Evolutionary conservation across 2,797 vertebrate genomes (phyloP).

Genomic region (Rhabdophis nuchalis): DNA sequence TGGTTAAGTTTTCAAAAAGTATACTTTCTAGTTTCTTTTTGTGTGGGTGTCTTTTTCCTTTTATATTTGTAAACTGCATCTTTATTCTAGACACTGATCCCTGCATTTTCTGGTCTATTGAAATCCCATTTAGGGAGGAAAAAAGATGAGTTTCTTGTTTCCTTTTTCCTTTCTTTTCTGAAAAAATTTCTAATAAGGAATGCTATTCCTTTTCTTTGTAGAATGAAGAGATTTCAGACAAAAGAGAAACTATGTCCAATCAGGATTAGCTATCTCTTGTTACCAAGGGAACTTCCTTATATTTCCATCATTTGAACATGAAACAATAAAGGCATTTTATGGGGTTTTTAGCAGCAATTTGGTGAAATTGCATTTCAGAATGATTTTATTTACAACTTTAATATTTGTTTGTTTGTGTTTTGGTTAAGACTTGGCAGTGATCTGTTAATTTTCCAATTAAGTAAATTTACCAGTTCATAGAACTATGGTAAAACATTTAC

Average conservation of each 20-base stretch:
- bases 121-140: not conserved
- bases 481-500: not conserved
- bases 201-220: not conserved
- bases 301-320: not conserved
- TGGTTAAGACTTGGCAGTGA: not conserved
- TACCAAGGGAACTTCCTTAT: not conserved
- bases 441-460: not conserved
- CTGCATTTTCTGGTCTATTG: not conserved
- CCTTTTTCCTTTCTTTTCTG: not conserved
- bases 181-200: conserved; percentile 8
- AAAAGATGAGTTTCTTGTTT: not conserved
- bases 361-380: not conserved
- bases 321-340: not conserved
- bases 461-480: not conserved
- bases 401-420: not conserved
- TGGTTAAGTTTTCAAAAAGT: not conserved
- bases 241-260: not conserved
- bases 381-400: not conserved
- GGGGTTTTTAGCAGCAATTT: not conserved
- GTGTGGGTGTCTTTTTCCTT: not conserved
- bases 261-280: not conserved
- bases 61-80: not conserved
- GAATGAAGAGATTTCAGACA: not conserved
- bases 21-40: not conserved
- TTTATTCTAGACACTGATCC: fast-evolving